Evolutionary conservation across 1,140 invertebrate species (phyloP).

Genomic region (Leptestheria dahalacensis): DNA sequence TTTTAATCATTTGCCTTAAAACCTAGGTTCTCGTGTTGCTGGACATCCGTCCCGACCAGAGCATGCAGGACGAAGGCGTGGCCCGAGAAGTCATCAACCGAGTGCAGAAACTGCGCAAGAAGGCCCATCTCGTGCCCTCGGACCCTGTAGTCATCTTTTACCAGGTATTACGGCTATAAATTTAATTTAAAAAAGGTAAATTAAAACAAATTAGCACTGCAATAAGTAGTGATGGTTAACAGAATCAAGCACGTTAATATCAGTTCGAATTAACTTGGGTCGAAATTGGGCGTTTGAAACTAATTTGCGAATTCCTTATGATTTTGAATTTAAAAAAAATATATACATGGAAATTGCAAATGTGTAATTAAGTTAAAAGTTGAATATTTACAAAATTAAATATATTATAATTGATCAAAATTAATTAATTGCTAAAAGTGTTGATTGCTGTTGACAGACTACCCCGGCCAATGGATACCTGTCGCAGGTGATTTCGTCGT

Average conservation of each 20-base stretch:
- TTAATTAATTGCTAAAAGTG: background rate
- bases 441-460: constrained; percentile 4
- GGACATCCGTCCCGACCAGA: constrained; percentile 52
- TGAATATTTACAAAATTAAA: background rate
- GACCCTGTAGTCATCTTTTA: constrained; percentile 80
- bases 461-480: constrained; percentile 42
- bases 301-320: too few species aligned
- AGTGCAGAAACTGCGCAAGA: constrained; percentile 93
- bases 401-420: background rate
- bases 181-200: constrained; percentile 3
- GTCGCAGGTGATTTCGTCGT: constrained; percentile 46
- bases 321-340: too few species aligned
- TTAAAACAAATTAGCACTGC: too few species aligned
- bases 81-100: constrained; percentile 91
- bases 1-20: too few species aligned
- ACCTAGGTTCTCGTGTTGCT: constrained; percentile 29
- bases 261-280: too few species aligned
- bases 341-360: too few species aligned
- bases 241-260: too few species aligned
- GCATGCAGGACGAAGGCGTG: constrained; percentile 74
- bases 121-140: constrained; percentile 78
- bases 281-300: too few species aligned
- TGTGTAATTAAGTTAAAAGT: too few species aligned
- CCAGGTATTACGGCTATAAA: constrained; percentile 30
- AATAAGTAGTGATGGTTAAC: too few species aligned